Percentiles rank a stretch among this genome's conserved stretches.
Conservation (phyloP, 2,113 vertebrate genomes). For the Notarius quadriscutis region DNA sequence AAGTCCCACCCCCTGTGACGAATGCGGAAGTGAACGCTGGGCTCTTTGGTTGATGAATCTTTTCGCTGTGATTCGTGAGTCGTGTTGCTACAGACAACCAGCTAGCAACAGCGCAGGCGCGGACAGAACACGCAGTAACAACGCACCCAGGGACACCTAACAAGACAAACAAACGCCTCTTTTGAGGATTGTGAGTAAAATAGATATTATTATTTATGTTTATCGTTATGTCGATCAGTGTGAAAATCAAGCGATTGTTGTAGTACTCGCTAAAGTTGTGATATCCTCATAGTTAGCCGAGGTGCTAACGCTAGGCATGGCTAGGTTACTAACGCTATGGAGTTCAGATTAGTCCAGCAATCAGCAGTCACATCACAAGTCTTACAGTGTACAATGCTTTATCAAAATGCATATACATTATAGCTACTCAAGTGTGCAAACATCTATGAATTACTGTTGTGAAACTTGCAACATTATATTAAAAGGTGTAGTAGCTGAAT, state of each 20-base stretch:
- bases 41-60: background rate
- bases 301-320: background rate
- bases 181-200: constrained; percentile 36
- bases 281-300: background rate
- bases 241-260: background rate
- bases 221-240: background rate
- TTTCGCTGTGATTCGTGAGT: background rate
- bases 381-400: no score
- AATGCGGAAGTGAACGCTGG: background rate
- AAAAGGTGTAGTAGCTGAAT: background rate
- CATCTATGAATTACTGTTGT: background rate
- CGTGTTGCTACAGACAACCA: constrained; percentile 26
- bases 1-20: background rate
- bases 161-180: constrained; percentile 7
- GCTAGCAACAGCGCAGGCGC: constrained; percentile 18
- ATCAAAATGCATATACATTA: background rate
- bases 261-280: background rate
- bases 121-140: background rate
- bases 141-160: background rate
- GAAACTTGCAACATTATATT: background rate
- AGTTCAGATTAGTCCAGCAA: background rate
- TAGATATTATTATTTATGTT: background rate
- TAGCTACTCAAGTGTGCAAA: background rate
- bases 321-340: background rate
- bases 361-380: background rate